phyloP scores from a whole-genome alignment of 2,113 vertebrate genomes.

The Sander vitreus region DNA sequence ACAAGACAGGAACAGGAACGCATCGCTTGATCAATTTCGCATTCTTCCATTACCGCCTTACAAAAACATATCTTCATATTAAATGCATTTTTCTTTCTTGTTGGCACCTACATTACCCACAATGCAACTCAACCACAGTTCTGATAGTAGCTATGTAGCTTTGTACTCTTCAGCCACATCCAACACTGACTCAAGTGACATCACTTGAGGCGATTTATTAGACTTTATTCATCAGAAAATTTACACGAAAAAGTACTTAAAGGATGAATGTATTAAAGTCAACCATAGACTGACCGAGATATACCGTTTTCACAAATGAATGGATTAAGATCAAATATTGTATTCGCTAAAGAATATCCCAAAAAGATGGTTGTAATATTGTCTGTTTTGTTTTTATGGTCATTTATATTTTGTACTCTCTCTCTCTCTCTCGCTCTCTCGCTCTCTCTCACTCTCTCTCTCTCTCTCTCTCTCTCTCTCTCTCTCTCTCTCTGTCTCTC shows the following conservation, averaged over 20 bases:
- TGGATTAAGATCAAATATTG: neutral
- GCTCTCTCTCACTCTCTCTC: conserved; percentile 6
- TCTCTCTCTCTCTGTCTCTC: conserved; percentile 8
- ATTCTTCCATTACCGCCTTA: too few species aligned
- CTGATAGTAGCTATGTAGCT: too few species aligned
- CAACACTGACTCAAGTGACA: too few species aligned
- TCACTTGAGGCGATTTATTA: too few species aligned
- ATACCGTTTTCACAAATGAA: neutral
- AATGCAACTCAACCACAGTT: neutral
- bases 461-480: conserved; percentile 1
- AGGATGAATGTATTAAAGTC: too few species aligned
- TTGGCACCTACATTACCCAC: neutral
- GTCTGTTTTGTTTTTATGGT: neutral
- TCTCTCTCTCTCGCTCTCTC: neutral
- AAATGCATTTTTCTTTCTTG: neutral
- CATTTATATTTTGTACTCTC: neutral
- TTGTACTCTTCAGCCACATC: too few species aligned
- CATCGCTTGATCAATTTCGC: too few species aligned
- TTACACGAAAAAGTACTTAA: too few species aligned
- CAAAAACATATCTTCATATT: too few species aligned
- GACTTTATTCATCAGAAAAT: too few species aligned
- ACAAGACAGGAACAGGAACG: too few species aligned
- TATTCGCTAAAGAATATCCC: neutral
- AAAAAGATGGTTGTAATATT: neutral
- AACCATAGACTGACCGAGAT: too few species aligned